These are phyloP conservation scores for Polylopha cassiicola DNA, from an alignment of 2,888 invertebrate species.

Conservation along the genomic window DNA sequence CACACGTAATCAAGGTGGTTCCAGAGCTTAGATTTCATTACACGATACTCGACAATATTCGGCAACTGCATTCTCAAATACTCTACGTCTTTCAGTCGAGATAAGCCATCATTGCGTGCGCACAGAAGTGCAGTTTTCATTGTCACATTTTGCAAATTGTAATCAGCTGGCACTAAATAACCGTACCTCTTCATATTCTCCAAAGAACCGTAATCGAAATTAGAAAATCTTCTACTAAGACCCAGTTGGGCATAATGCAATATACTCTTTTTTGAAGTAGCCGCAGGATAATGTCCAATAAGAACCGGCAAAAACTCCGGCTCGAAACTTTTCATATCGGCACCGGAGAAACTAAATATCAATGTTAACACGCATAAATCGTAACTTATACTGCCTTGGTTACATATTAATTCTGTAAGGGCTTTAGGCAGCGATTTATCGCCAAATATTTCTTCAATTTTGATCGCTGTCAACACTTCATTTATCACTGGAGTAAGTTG, in stretches of 20 bases:
- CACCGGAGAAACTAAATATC: too few species aligned
- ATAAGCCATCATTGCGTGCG: slow-evolving; percentile 17
- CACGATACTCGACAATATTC: slow-evolving; percentile 19
- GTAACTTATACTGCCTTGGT: not conserved
- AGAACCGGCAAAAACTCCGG: slow-evolving; percentile 26
- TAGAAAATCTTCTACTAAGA: slow-evolving; percentile 25
- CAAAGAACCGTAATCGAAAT: slow-evolving; percentile 18
- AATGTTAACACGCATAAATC: too few species aligned
- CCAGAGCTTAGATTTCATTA: slow-evolving; percentile 15
- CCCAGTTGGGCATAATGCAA: slow-evolving; percentile 34
- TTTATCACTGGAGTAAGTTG: not conserved
- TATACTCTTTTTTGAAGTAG: slow-evolving; percentile 34
- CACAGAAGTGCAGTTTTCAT: slow-evolving; percentile 26
- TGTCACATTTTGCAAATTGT: slow-evolving; percentile 32
- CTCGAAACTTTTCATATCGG: slow-evolving; percentile 28
- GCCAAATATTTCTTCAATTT: not conserved
- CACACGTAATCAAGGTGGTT: slow-evolving; percentile 22
- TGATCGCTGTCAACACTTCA: not conserved
- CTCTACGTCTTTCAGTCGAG: slow-evolving; percentile 20
- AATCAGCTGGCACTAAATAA: slow-evolving; percentile 26
- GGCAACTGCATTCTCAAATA: slow-evolving; percentile 17
- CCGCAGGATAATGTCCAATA: slow-evolving; percentile 30
- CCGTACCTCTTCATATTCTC: slow-evolving; percentile 5
- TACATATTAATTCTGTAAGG: not conserved
- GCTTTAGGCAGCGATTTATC: not conserved